Evolutionary conservation across 2,888 invertebrate genomes (phyloP), one percentile per base, ranked within the genome.

Genomic region (Nomada ferruginata): DNA sequence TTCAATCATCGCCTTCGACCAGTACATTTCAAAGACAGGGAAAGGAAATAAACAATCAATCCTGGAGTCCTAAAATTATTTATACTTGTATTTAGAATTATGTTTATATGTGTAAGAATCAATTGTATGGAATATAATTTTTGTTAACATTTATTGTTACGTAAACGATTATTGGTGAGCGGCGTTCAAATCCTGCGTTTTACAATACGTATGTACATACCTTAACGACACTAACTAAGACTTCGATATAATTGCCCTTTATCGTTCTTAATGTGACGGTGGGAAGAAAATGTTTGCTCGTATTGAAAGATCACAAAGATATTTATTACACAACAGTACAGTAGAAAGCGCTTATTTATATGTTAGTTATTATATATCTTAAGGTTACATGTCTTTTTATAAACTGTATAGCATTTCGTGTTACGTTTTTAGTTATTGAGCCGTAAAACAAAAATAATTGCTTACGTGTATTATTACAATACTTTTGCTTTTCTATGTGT

Each of bases 301-400:
- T 53, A 44, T 44, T 55, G 11, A 44, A 82, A 59, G 63, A 82
- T 72, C 26, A 59, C 42, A 69, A 73, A 47, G 42, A 66, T 60
- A 63, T 83, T 83, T 83, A 83, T 83, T 82, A 60, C 20, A 55
- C 42, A 82, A 65, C 18, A 20, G 47, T 83, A 82, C 77, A 83
- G 69, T 70, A 61, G 18, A 26, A 81, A 71, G 76, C 81, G 20
- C 57, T 81, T 81, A 76, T 69, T 10, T 64, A 75, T 59, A 59
- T 20, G 23, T 57, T 60, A 66, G 20, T 55, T 7, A 52, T 26
- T 20, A 23, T 26, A 29, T 64, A 61, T 50, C 64, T 69, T 81
- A 79, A 10, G 36, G n/a, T 59, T 68, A 79, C 42, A 75, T 20
- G 55, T 42, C 42, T 26, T 50, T 26, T 5, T 29, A 70, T 60